Base-by-base conservation (phyloP, 2,113 vertebrate genomes). In the Guaruba guarouba region DNA sequence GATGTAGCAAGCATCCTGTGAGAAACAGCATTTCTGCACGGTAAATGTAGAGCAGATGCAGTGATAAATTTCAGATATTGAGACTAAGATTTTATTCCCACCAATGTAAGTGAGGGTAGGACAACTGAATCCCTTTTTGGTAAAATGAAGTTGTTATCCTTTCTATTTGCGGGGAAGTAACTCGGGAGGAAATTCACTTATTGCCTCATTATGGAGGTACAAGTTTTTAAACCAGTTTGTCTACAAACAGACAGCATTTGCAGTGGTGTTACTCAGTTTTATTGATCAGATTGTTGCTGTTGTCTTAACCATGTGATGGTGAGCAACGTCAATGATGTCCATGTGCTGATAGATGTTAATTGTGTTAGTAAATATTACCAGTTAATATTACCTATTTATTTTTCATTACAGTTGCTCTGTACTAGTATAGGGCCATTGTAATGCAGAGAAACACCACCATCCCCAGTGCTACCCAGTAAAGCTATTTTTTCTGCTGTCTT, bases 131-230 rank as follows among this genome's bases (percentile, higher is more conserved):
- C 37, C 62, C 44, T 64, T 84, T 83, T 69, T 0, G 0, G 69
- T 87, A 35, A 82, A 76, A 49, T 49, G 41, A 66, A 92, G 25
- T 67, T 54, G 52, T 64, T 74, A 62, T 49, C 68, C n/a, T 68
- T 81, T 71, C 57, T 76, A 71, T 91, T 73, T 89, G 62, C 80
- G 63, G 81, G 83, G 70, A 71, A 75, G 39, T 75, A 82, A 82
- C 63, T 79, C 14, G 2, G 82, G 69, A 95, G 43, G 43, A 86
- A 83, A 78, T 83, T 75, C 5, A n/a, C 79, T 62, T 93, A 84
- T 75, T 79, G 80, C 33, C 25, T 92, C 33, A 20, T 83, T 70
- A 43, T 27, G 49, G 77, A 94, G 93, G 74, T 91, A 73, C 61
- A 80, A 84, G 64, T 81, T 82, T 66, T 35, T 31, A 63, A 82